Percentiles rank a stretch among this genome's conserved stretches.
Evolutionary conservation across 2,888 invertebrate species (phyloP).

Genomic region (Galeopsomyia nigrocyanea): DNA sequence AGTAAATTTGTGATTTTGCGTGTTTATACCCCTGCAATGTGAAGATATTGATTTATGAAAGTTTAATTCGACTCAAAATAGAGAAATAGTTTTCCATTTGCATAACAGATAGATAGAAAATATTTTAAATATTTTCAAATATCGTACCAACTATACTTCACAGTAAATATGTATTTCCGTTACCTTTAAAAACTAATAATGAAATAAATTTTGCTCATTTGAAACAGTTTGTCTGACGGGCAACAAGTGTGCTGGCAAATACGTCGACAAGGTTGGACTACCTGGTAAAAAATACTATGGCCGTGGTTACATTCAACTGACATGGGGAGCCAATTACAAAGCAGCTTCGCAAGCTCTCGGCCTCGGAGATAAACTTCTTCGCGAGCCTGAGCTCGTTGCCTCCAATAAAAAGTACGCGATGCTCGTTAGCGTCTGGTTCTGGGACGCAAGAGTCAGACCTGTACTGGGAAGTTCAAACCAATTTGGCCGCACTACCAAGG

Average conservation of each 20-base stretch:
- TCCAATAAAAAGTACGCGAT: slow-evolving; percentile 11
- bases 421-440: slow-evolving; percentile 5
- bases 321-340: slow-evolving; percentile 37
- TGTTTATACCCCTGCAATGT: no score
- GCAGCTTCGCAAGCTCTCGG: slow-evolving; percentile 28
- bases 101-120: no score
- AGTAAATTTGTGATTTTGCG: no score
- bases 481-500: slow-evolving; percentile 19
- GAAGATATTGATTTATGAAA: no score
- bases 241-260: background rate
- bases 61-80: no score
- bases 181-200: no score
- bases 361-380: slow-evolving; percentile 19
- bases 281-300: slow-evolving; percentile 35
- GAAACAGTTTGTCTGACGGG: background rate
- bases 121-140: no score
- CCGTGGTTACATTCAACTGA: slow-evolving; percentile 40
- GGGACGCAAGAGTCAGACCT: slow-evolving; percentile 3
- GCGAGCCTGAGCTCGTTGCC: slow-evolving; percentile 35
- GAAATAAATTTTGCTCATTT: no score
- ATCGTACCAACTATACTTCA: no score
- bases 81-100: no score
- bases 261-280: slow-evolving; percentile 30
- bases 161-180: no score
- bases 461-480: background rate